Percentiles rank a stretch among this genome's conserved stretches.
phyloP scores from a whole-genome alignment of 2,113 vertebrate species.

The Kryptolebias marmoratus region DNA sequence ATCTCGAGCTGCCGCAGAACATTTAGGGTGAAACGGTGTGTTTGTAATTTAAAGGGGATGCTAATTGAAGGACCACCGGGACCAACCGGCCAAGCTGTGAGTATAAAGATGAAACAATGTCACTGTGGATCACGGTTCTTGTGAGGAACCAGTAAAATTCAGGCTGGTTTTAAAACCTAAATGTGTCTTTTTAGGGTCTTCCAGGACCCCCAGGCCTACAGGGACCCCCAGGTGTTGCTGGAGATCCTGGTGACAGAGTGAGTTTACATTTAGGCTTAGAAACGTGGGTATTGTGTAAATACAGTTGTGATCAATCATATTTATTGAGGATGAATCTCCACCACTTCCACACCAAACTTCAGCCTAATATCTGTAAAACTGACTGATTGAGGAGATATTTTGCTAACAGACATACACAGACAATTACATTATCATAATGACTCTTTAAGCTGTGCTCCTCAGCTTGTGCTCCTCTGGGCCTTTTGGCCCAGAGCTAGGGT shows the following conservation, averaged over 20 bases:
- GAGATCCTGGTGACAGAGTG: slow-evolving; percentile 95
- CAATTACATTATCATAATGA: too few relatives aligned
- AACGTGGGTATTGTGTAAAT: neutral
- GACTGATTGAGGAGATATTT: too few relatives aligned
- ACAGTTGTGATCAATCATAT: neutral
- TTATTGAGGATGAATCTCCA: too few relatives aligned
- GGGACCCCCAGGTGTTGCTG: slow-evolving; percentile 89
- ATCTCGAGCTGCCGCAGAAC: neutral
- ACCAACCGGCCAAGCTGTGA: slow-evolving; percentile 88
- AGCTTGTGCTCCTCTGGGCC: too few relatives aligned
- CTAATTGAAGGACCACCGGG: slow-evolving; percentile 95
- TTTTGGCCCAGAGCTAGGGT: too few relatives aligned
- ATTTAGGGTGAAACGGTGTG: slow-evolving; percentile 12
- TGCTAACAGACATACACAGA: too few relatives aligned
- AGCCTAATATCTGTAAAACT: too few relatives aligned
- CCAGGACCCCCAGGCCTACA: slow-evolving; percentile 92
- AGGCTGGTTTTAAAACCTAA: slow-evolving; percentile 4
- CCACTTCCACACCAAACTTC: too few relatives aligned
- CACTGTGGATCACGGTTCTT: neutral
- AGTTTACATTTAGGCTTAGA: slow-evolving; percentile 60
- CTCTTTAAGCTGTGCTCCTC: too few relatives aligned
- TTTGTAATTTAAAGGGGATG: slow-evolving; percentile 87
- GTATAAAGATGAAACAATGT: slow-evolving; percentile 47
- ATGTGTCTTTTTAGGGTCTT: slow-evolving; percentile 86
- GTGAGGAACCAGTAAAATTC: neutral